Base-by-base conservation (phyloP, 2,888 invertebrate genomes). In the Platypus cylindrus region DNA sequence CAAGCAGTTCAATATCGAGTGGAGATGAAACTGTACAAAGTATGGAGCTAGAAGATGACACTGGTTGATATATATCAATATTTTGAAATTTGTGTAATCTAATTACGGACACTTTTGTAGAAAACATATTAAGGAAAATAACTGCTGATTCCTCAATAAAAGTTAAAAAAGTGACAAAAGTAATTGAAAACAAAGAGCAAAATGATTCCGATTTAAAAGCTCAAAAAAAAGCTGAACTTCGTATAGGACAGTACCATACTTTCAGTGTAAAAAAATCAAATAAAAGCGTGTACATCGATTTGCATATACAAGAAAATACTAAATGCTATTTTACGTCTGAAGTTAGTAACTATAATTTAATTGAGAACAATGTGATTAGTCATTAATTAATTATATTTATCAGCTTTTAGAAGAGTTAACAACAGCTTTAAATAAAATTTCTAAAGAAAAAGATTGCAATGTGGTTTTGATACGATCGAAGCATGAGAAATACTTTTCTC, bases 381-480 rank as follows among this genome's bases (percentile, higher is more conserved):
- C 12, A n/a, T n/a, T n/a, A n/a, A n/a, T n/a, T n/a, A n/a, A n/a
- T n/a, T n/a, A n/a, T 27, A 36, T 26, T 37, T 66, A 65, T 27
- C 56, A 81, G 84, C 72, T 85, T 33, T 68, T 93, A 56, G 73
- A 73, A 49, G 89, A 89, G 58, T 62, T 91, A 41, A 71, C 71
- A 33, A 70, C 73, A 37, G 78, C 76, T 9, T 60, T 91, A 38
- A 66, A 70, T 37, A 67, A 70, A 44, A 59, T 79, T 27, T 67
- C 68, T 40, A 67, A 68, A 41, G 80, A 82, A 50, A 67, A 70
- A 34, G 69, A 71, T 14, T 77, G 75, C 45, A 58, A 71, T 48
- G 68, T 73, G 2, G 83, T 90, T 37, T 63, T 84, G 44, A 56
- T 93, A 14, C 78, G 77, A 31, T 83, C 86, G 5, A 75, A 77